Evolutionary conservation across 35 echinoderm and acorn worm species (phyloP).

Genomic region (Hemicentrotus pulcherrimus): DNA sequence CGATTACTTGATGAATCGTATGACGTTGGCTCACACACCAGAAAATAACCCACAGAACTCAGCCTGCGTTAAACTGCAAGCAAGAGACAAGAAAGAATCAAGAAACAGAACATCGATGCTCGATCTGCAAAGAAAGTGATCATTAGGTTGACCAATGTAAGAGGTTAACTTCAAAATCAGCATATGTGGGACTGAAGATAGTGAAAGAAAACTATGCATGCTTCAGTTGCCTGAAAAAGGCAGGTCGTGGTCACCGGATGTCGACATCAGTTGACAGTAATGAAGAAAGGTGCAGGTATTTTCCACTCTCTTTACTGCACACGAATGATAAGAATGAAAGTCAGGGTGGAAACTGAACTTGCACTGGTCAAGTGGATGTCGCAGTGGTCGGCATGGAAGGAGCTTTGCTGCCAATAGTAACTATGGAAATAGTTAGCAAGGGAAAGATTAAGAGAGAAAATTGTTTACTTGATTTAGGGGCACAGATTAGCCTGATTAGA

Average conservation of each 20-base stretch:
- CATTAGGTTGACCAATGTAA: conserved; percentile 61
- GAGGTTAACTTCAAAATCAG: neutral
- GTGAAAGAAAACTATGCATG: conserved; percentile 64
- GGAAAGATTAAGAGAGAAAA: too few species aligned
- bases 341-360: too few species aligned
- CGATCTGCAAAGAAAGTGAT: conserved; percentile 38
- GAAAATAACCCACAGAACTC: too few species aligned
- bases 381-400: too few species aligned
- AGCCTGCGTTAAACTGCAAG: too few species aligned
- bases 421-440: too few species aligned
- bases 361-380: too few species aligned
- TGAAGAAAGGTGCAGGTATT: neutral
- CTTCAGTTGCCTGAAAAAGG: conserved; percentile 68
- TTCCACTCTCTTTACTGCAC: neutral
- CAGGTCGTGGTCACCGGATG: conserved; percentile 44
- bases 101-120: conserved; percentile 29
- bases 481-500: too few species aligned
- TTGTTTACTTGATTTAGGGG: too few species aligned
- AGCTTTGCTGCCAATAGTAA: too few species aligned
- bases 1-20: too few species aligned
- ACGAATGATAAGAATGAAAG: neutral
- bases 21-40: too few species aligned
- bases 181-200: neutral
- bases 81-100: neutral
- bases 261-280: neutral